Conservation (phyloP, 2,113 vertebrate species). For the Ctenomys sociabilis region DNA sequence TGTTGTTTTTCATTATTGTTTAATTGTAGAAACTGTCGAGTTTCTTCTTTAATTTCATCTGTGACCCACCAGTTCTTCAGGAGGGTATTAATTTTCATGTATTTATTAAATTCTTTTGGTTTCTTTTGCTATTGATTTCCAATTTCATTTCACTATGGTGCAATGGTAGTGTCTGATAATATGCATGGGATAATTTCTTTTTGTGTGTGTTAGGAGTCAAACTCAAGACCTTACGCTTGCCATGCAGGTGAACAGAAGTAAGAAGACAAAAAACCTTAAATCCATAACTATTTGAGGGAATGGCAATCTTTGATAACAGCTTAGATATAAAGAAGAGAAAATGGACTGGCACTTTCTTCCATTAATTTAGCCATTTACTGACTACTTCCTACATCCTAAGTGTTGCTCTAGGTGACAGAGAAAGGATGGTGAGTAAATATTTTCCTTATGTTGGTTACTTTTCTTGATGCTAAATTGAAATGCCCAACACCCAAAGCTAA, state of each 20-base stretch:
- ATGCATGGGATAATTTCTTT: neutral
- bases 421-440: neutral
- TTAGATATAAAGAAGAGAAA: neutral
- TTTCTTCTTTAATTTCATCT: neutral
- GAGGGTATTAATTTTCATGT: neutral
- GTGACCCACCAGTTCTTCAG: neutral
- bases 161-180: neutral
- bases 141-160: neutral
- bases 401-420: neutral
- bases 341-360: neutral
- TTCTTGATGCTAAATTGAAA: neutral
- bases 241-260: no score
- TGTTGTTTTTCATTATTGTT: neutral
- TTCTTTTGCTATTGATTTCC: neutral
- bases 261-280: no score
- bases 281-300: neutral
- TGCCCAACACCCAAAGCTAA: neutral
- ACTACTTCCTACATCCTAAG: neutral
- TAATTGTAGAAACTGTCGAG: neutral
- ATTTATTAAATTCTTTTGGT: neutral
- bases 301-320: neutral
- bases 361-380: constrained; percentile 31
- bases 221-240: no score
- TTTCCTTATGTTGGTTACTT: neutral
- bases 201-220: no score